Base-by-base conservation (phyloP, 2,888 invertebrate genomes). In the Drosophila kambysellisi region DNA sequence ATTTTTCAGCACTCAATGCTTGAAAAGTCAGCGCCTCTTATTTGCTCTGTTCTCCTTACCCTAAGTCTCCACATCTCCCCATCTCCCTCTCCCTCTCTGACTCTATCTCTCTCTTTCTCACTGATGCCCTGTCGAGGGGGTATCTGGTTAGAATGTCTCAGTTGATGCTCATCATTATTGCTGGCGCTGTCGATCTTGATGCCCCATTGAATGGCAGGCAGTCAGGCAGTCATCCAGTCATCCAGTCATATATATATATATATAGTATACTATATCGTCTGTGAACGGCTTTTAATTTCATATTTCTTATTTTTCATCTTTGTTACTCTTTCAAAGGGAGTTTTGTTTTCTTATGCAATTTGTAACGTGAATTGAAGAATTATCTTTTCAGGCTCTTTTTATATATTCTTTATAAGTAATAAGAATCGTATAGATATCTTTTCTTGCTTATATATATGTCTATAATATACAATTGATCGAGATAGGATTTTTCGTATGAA, bases 1-100 rank as follows among this genome's bases (percentile, higher is more conserved):
- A 88, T 89, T 88, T 88, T 87, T 85, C 78, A 86, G 86, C 82
- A 83, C 84, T 84, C 81, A 79, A 83, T 80, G 83, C 83, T 82
- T 78, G 71, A 87, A 77, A 81, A 87, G 82, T 88, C 89, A 89
- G 84, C 89, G 87, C 87, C 87, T 89, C 71, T 70, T 74, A 62
- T 72, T 66, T 53, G 50, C 50, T 56, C 39, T 64, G 48, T 12
- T 43, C 52, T 37, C 48, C 11, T 46, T 46, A 46, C 46, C 25
- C 46, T 8, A 46, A 7, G 20, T 6, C 11, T 46, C 6, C 20
- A 20, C 46, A 25, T 25, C n/a, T 4, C 32, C 9, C 17, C 0
- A 20, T 12, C 46, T 7, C 48, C n/a, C 41, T 3, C 32, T 2
- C 20, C 0, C 29, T 15, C 4, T 39, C 11, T 15, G n/a, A 0